These are phyloP conservation scores for Engraulis encrasicolus DNA, from an alignment of 2,113 vertebrate species.

Conservation along the genomic window DNA sequence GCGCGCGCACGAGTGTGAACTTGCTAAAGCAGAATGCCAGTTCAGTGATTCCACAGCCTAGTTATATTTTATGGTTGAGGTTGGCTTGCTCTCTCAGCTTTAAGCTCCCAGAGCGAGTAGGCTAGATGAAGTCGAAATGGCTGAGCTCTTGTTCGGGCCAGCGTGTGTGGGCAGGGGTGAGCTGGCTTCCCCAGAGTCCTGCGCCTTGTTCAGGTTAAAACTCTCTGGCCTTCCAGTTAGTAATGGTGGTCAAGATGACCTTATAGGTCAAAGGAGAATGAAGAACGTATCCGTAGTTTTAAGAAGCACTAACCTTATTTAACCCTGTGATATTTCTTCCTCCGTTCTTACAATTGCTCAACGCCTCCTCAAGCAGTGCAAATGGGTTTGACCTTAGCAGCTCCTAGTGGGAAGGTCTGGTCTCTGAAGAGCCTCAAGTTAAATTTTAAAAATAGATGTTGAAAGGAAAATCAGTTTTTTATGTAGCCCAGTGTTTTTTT, in stretches of 20 bases:
- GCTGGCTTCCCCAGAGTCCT: neutral
- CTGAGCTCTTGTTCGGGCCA: neutral
- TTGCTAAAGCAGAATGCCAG: neutral
- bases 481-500: too few species aligned
- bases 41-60: neutral
- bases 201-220: neutral
- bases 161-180: neutral
- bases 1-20: too few species aligned
- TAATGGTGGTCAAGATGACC: neutral
- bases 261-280: neutral
- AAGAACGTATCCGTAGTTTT: neutral
- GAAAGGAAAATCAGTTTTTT: too few species aligned
- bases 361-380: neutral
- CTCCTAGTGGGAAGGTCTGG: too few species aligned
- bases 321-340: neutral
- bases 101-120: neutral
- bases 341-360: neutral
- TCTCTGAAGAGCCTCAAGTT: too few species aligned
- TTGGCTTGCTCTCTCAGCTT: neutral
- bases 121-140: neutral
- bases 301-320: slow-evolving; percentile 1
- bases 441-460: too few species aligned
- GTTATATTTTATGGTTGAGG: neutral
- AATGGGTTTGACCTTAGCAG: too few species aligned
- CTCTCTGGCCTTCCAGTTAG: neutral